A percentile compares a stretch with the other conserved stretches of the same genome.
These are phyloP conservation scores for Xerus rutilus DNA, from an alignment of 2,797 vertebrate species.

Conservation along the genomic window DNA sequence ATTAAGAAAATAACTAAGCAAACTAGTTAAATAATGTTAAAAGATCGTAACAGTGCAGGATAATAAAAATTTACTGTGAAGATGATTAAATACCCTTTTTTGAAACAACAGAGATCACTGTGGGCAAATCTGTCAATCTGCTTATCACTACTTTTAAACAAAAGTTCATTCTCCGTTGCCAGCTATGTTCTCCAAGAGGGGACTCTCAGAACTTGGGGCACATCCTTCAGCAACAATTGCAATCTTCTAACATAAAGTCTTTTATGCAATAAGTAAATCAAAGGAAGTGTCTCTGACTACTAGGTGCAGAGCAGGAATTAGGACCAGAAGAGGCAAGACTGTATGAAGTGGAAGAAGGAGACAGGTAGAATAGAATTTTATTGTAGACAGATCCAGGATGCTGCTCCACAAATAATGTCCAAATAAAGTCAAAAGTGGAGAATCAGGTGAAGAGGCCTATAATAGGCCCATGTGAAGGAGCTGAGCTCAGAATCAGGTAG, in stretches of 20 bases:
- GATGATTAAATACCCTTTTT: slow-evolving; percentile 41
- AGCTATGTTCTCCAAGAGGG: not conserved
- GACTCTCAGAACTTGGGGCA: not conserved
- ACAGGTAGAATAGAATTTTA: not conserved
- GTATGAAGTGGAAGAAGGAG: rapidly evolving
- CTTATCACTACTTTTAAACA: not conserved
- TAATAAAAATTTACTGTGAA: slow-evolving; percentile 41
- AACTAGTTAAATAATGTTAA: slow-evolving; percentile 28
- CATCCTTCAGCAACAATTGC: not conserved
- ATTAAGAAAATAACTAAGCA: slow-evolving; percentile 61
- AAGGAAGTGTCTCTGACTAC: not conserved
- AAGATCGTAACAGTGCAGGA: not conserved
- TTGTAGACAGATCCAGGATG: not conserved
- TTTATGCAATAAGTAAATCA: not conserved
- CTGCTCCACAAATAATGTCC: not conserved
- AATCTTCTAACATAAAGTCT: not conserved
- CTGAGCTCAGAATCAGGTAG: slow-evolving; percentile 17
- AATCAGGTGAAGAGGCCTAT: not conserved
- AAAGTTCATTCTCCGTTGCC: not conserved
- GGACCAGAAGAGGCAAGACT: not conserved
- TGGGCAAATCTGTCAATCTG: not conserved
- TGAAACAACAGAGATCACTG: not conserved
- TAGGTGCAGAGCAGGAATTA: not conserved
- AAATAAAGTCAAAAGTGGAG: not conserved
- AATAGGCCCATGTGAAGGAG: not conserved